Base-by-base conservation (phyloP, 2,888 invertebrate species). In the Dyspetes luteomarginatus region DNA sequence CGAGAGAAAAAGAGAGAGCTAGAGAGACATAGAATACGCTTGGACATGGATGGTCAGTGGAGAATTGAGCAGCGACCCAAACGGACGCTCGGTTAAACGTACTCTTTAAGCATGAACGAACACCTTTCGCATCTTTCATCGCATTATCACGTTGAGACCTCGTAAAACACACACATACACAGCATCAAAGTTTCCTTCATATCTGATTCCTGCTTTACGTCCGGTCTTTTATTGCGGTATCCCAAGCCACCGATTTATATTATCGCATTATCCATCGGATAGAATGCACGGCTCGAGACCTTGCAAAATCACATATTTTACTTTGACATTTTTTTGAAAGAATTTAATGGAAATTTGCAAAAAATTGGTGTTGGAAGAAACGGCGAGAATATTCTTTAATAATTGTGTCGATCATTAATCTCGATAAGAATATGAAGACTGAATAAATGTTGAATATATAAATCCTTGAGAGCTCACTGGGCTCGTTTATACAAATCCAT, bases 111-210 rank as follows among this genome's bases (percentile, higher is more conserved):
- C 90, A 90, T 91, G 90, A 90, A 90, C 89, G 90, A 87, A 82
- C 87, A 85, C 85, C 83, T 87, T 83, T 88, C 90, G 90, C 91
- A 91, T 92, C 91, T 88, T 86, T 91, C 91, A 91, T 92, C 91
- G 91, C 87, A 89, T 92, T 92, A 92, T 90, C 89, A 74, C 77
- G 52, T 45, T 88, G 85, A 73, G 55, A 84, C 88, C 89, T 90
- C 91, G 90, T 91, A 91, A 92, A 92, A 90, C 89, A 12, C 67
- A 45, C 36, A 56, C 67, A 7, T 19, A 22, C 17, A 56, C 43
- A 19, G 52, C 41, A 24, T 56, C 36, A 36, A 58, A 56, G 64
- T 81, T 81, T 81, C 78, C 77, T 78, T 55, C 71, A 74, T 74
- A 71, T 69, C 69, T 19, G 65, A 28, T 69, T 69, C 45, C 69